Conservation (phyloP, 2,888 invertebrate genomes). For the Drosophila emarginata region DNA sequence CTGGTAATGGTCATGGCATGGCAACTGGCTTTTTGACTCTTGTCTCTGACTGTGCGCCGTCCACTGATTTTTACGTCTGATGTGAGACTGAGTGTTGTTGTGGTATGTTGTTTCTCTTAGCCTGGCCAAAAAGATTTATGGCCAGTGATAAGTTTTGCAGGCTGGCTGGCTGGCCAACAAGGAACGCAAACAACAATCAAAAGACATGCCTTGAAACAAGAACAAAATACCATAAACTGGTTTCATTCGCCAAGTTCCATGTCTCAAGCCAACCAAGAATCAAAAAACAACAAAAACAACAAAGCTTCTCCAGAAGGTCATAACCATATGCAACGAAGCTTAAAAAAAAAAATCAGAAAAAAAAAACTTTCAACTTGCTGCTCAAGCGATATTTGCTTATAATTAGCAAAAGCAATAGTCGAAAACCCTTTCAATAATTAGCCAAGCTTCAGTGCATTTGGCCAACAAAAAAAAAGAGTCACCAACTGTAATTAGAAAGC, state of each 20-base stretch:
- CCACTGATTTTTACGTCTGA: slow-evolving; percentile 3
- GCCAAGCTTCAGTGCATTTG: slow-evolving; percentile 62
- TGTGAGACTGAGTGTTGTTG: slow-evolving; percentile 3
- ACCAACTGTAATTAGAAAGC: slow-evolving; percentile 10
- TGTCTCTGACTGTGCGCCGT: slow-evolving; percentile 40
- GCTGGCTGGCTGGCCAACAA: slow-evolving; percentile 58
- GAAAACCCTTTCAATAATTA: slow-evolving; percentile 54
- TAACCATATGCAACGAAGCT: slow-evolving; percentile 36
- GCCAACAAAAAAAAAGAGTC: slow-evolving; percentile 39
- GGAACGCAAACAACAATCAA: slow-evolving; percentile 48
- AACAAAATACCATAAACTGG: slow-evolving; percentile 44
- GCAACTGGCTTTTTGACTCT: slow-evolving; percentile 55
- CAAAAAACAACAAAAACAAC: neutral
- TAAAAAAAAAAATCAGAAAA: slow-evolving; percentile 6
- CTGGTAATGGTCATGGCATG: slow-evolving; percentile 73
- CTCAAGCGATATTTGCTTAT: slow-evolving; percentile 59
- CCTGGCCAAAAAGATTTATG: slow-evolving; percentile 76
- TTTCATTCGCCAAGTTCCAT: slow-evolving; percentile 37
- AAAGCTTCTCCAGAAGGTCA: slow-evolving; percentile 36
- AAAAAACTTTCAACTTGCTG: slow-evolving; percentile 44
- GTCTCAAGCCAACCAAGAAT: slow-evolving; percentile 13
- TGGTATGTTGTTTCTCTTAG: slow-evolving; percentile 46
- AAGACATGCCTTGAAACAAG: slow-evolving; percentile 36
- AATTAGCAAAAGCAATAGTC: slow-evolving; percentile 51
- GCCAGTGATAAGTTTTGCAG: slow-evolving; percentile 76